A percentile compares a stretch with the other conserved stretches of the same genome.
Conservation (phyloP, 1,140 invertebrate genomes). For the Neodiprion pinetum region DNA sequence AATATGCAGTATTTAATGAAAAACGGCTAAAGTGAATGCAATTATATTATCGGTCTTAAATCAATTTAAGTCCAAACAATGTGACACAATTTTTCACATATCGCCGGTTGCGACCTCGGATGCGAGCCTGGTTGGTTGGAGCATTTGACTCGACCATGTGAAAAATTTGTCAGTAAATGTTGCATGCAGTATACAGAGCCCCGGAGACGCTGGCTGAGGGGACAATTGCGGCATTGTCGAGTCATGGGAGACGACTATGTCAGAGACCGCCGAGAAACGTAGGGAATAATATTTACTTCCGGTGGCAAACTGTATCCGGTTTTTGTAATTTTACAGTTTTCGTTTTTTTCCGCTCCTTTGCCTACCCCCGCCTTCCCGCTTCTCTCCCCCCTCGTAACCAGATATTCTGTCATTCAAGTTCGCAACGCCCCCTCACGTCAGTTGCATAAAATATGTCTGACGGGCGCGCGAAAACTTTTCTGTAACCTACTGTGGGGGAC, state of each 20-base stretch:
- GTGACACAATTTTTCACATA: too few relatives aligned
- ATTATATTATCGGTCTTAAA: too few relatives aligned
- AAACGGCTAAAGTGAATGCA: too few relatives aligned
- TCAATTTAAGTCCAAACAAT: too few relatives aligned
- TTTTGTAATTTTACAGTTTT: slow-evolving; percentile 21
- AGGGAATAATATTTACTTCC: slow-evolving; percentile 54
- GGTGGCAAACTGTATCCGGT: slow-evolving; percentile 28
- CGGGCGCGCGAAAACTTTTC: neutral
- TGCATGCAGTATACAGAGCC: too few relatives aligned
- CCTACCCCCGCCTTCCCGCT: too few relatives aligned
- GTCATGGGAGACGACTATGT: slow-evolving; percentile 18
- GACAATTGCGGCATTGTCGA: slow-evolving; percentile 45
- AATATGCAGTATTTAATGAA: too few relatives aligned
- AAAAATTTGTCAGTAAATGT: neutral
- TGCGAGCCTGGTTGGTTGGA: too few relatives aligned
- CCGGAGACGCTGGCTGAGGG: slow-evolving; percentile 29
- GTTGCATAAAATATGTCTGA: neutral
- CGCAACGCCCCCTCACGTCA: slow-evolving; percentile 2
- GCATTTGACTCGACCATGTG: too few relatives aligned
- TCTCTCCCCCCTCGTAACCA: slow-evolving; percentile 21
- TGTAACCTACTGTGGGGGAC: neutral
- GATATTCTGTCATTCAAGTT: slow-evolving; percentile 20
- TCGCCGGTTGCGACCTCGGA: too few relatives aligned
- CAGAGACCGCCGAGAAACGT: slow-evolving; percentile 12
- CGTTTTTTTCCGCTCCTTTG: too few relatives aligned